Evolutionary conservation across 2,797 vertebrate genomes (phyloP), one percentile per base, ranked within the genome.

Genomic region (Steatocranus sp.): DNA sequence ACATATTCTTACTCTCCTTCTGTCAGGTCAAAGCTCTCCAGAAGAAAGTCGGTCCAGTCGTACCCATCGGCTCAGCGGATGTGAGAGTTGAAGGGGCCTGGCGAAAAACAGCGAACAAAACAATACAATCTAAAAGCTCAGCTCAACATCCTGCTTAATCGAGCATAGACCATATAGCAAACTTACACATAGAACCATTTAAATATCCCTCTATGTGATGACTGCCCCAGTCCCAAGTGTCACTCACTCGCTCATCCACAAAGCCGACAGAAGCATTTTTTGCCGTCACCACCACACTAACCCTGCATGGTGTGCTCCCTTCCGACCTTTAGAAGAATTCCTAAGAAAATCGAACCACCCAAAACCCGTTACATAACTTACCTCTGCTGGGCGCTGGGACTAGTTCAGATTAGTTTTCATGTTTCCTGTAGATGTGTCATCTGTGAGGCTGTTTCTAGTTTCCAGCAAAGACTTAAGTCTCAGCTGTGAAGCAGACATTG

Each of bases 11-110:
- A 1, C 4, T 82, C 27, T 78, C 41, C 34, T 80, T 20, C 70
- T 61, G 20, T 53, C 93, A 99, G 99, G 93, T 99, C 99, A 87
- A 99, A 99, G 92, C 97, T 99, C 48, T 99, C 98, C 88, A 96
- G 98, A 90, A 97, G 98, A 95, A 98, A 98, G 97, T 97, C 98
- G 58, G 93, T 96, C 32, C 98, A 98, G 96, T 97, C 98, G 58
- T 95, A 95, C 20, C 97, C 97, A 91, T 95, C 97, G 58, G 96
- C 96, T 38, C 97, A 97, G 96, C 97, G 97, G 97, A 98, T 99
- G 96, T 99, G 97, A 98, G 91, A 89, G 78, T 83, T 63, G 75
- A 86, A 86, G 61, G 50, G 30, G 51, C 81, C 66, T 43, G 79
- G 75, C 51, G 84, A 90, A 83, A 88, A 92, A 82, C 80, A 56